Evolutionary conservation across 2,797 vertebrate species (phyloP).

Genomic region (Dendrocincla fuliginosa): DNA sequence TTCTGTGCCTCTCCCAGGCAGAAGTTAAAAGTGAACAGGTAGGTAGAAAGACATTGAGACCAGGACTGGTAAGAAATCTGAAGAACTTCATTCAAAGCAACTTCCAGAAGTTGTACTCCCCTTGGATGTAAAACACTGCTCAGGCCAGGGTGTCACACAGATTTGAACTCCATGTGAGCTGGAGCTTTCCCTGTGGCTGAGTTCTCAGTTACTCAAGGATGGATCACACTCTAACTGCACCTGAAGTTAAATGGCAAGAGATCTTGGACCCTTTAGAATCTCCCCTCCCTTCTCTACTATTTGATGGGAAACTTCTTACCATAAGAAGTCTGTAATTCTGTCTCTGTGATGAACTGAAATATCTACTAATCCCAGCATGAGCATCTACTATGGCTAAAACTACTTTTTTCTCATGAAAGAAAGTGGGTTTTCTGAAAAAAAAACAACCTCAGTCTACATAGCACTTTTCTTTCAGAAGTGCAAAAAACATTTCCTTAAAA

Average conservation of each 20-base stretch:
- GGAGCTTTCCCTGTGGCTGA: not conserved
- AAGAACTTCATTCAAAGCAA: not conserved
- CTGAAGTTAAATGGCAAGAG: not conserved
- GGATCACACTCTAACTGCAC: not conserved
- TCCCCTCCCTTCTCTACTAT: not conserved
- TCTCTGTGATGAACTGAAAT: not conserved
- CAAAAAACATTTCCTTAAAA: not conserved
- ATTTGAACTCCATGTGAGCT: not conserved
- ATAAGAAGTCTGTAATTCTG: not conserved
- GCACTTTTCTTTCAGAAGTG: not conserved
- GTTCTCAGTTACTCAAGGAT: not conserved
- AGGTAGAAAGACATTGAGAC: not conserved
- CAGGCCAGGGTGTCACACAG: not conserved
- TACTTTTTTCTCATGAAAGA: not conserved
- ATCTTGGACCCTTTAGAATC: not conserved
- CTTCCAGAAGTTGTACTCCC: not conserved
- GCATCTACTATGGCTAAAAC: not conserved
- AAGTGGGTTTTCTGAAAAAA: not conserved
- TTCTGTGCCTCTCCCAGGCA: not conserved
- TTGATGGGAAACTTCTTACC: not conserved
- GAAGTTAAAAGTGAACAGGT: not conserved
- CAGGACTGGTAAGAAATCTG: not conserved
- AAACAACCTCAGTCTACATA: too few species aligned
- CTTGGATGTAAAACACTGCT: not conserved
- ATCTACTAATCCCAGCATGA: not conserved